Evolutionary conservation across 2,113 vertebrate species (phyloP).

Genomic region (Hydrochoerus hydrochaeris): DNA sequence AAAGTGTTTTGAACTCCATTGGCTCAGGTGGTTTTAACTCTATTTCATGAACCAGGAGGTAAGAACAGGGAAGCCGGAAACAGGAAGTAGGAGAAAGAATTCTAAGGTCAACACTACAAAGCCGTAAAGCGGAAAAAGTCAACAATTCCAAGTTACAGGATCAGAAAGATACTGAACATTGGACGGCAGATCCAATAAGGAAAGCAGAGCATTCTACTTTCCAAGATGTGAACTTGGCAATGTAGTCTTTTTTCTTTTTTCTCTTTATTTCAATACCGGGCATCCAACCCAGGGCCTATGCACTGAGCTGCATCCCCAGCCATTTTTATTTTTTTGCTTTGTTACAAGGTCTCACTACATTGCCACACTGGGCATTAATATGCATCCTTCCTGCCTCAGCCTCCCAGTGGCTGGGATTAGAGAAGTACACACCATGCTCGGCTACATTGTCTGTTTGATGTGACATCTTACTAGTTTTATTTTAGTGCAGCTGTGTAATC

Average conservation of each 20-base stretch:
- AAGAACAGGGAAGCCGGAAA: constrained; percentile 2
- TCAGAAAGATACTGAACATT: neutral
- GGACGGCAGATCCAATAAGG: neutral
- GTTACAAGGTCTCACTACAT: neutral
- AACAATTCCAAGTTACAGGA: neutral
- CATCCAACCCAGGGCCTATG: neutral
- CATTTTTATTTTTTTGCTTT: neutral
- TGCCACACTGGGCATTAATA: neutral
- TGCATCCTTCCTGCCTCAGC: neutral
- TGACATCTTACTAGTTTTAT: neutral
- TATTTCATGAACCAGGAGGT: neutral
- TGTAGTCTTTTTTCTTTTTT: neutral
- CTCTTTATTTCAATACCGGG: too few relatives aligned
- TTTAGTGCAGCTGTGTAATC: neutral
- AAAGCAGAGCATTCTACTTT: neutral
- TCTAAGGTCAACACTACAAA: neutral
- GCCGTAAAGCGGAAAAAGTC: constrained; percentile 53
- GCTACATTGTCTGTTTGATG: neutral
- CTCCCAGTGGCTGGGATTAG: neutral
- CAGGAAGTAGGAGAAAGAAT: constrained; percentile 27
- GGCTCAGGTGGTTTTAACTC: neutral
- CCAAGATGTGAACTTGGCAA: neutral
- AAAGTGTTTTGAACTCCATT: neutral
- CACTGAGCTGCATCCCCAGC: neutral
- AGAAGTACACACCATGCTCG: neutral